These are phyloP conservation scores for Clistopyga incitator DNA, from an alignment of 2,888 invertebrate genomes.

Conservation along the genomic window DNA sequence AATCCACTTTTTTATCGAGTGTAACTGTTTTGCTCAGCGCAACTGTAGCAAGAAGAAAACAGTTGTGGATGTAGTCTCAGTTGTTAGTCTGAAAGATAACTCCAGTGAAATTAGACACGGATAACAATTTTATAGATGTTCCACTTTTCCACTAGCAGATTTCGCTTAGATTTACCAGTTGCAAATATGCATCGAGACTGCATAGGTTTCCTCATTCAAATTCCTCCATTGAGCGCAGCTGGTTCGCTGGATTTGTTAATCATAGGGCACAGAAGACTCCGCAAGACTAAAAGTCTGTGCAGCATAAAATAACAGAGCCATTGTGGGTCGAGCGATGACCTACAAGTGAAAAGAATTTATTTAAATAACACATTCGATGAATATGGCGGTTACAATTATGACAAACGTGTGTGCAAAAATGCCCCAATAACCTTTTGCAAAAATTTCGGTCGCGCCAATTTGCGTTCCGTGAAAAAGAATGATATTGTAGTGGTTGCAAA, in stretches of 20 bases:
- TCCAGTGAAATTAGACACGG: not conserved
- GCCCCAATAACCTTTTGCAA: not conserved
- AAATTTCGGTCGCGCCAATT: not conserved
- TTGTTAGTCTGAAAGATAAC: not conserved
- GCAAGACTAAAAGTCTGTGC: conserved; percentile 2
- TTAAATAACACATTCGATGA: not conserved
- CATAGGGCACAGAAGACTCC: conserved; percentile 6
- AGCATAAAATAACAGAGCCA: conserved; percentile 12
- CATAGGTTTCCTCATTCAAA: not conserved
- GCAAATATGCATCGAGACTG: not conserved
- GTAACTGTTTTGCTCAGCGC: too few species aligned
- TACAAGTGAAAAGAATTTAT: conserved; percentile 26
- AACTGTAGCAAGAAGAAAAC: too few species aligned
- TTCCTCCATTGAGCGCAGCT: too few species aligned
- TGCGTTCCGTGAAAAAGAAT: not conserved
- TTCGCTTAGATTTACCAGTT: not conserved
- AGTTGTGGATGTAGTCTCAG: too few species aligned
- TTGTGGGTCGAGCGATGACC: conserved; percentile 19
- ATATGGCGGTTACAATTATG: not conserved
- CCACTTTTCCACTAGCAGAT: not conserved
- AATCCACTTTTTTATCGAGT: too few species aligned
- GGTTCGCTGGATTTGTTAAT: not conserved
- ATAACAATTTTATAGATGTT: not conserved
- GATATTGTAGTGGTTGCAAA: conserved; percentile 7
- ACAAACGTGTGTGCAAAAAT: not conserved